These are phyloP conservation scores for Caenorhabditis zanzibari DNA, from an alignment of 2,888 invertebrate genomes.

Conservation along the genomic window DNA sequence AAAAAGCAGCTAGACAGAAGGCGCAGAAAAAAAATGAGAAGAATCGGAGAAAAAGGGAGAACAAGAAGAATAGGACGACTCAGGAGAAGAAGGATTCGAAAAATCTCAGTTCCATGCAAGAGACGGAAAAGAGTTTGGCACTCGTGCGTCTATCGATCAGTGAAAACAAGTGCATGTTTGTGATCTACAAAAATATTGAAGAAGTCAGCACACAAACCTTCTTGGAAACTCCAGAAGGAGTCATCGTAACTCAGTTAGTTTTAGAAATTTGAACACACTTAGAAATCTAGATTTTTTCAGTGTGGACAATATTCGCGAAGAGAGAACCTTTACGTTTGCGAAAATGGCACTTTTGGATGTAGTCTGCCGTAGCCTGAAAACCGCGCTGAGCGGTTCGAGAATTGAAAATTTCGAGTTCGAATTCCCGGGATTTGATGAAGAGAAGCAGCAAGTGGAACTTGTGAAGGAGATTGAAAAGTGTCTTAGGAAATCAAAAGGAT, in stretches of 20 bases:
- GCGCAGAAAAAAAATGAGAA: too few relatives aligned
- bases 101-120: too few relatives aligned
- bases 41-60: too few relatives aligned
- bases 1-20: too few relatives aligned
- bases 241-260: background rate
- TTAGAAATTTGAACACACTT: too few relatives aligned
- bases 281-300: background rate
- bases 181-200: background rate
- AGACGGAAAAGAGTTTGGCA: background rate
- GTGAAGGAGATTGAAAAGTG: background rate
- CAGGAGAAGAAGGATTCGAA: too few relatives aligned
- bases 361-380: background rate
- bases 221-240: background rate
- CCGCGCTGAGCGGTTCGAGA: background rate
- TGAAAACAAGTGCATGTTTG: background rate
- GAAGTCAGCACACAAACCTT: background rate
- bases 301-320: background rate
- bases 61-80: too few relatives aligned
- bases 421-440: background rate
- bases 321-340: background rate
- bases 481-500: background rate
- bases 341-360: background rate
- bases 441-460: background rate
- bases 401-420: slow-evolving; percentile 3
- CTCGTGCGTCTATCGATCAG: background rate